Conservation (phyloP, 2,797 vertebrate species). For the Enteromius anoplus region DNA sequence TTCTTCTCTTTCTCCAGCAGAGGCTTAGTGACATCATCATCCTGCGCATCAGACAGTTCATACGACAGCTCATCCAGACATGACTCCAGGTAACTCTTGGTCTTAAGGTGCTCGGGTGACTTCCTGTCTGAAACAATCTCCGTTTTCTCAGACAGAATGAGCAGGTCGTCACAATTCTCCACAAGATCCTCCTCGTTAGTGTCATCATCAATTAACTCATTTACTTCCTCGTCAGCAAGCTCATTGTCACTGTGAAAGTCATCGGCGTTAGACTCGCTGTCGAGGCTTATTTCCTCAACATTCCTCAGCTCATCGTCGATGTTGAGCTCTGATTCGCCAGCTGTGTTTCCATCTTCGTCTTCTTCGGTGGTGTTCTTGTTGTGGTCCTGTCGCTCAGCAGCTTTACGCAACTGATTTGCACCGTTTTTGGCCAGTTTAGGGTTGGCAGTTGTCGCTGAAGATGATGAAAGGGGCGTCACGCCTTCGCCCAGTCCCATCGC, state of each 20-base stretch:
- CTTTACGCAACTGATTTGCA: slow-evolving; percentile 93
- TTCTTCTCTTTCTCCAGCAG: slow-evolving; percentile 65
- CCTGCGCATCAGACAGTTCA: slow-evolving; percentile 34
- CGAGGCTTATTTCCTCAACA: slow-evolving; percentile 71
- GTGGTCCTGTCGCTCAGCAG: slow-evolving; percentile 87
- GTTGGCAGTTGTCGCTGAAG: slow-evolving; percentile 80
- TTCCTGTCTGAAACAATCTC: slow-evolving; percentile 69
- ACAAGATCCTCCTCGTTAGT: slow-evolving; percentile 42
- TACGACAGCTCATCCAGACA: slow-evolving; percentile 23
- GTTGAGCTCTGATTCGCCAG: slow-evolving; percentile 60
- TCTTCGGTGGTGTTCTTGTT: slow-evolving; percentile 84
- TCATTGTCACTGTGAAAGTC: slow-evolving; percentile 53
- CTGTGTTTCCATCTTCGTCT: slow-evolving; percentile 52
- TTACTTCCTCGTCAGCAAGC: slow-evolving; percentile 41
- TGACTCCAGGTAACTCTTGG: slow-evolving; percentile 51
- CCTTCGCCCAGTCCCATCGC: slow-evolving; percentile 92
- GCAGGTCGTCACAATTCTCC: slow-evolving; percentile 77
- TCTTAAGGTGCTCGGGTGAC: slow-evolving; percentile 68
- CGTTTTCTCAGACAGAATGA: slow-evolving; percentile 79
- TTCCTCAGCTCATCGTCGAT: slow-evolving; percentile 50
- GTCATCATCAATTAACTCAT: slow-evolving; percentile 31
- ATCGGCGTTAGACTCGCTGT: slow-evolving; percentile 67
- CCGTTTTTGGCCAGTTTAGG: slow-evolving; percentile 95
- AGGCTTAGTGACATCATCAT: slow-evolving; percentile 69
- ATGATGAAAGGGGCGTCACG: slow-evolving; percentile 66